A percentile compares a stretch with the other conserved stretches of the same genome.
phyloP scores from a whole-genome alignment of 1,140 invertebrate species.

The Drosophila albomicans region DNA sequence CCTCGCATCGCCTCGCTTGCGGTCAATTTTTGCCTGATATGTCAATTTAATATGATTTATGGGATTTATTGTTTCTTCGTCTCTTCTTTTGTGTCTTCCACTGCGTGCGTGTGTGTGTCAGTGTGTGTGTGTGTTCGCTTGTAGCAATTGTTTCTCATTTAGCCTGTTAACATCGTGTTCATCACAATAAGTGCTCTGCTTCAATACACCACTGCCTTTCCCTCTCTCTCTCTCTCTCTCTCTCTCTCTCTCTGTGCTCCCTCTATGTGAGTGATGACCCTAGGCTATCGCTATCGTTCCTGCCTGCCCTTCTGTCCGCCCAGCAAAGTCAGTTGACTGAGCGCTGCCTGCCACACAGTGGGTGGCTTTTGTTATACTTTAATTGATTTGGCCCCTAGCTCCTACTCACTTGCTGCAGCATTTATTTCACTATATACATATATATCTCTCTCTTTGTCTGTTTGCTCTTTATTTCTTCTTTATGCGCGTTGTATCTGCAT shows the following conservation, averaged over 20 bases:
- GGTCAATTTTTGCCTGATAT: conserved; percentile 81
- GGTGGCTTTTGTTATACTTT: conserved; percentile 73
- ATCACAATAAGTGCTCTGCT: conserved; percentile 79
- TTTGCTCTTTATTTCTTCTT: background rate
- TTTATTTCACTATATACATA: background rate
- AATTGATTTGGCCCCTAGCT: conserved; percentile 69
- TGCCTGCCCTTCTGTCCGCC: conserved; percentile 10
- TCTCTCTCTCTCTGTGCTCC: conserved; percentile 17
- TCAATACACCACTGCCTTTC: conserved; percentile 19
- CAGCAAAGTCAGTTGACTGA: conserved; percentile 66
- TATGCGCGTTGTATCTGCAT: background rate
- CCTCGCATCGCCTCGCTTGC: conserved; percentile 49
- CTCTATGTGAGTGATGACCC: conserved; percentile 72
- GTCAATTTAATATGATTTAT: conserved; percentile 84
- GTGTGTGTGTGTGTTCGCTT: conserved; percentile 58
- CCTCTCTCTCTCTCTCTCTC: conserved; percentile 10
- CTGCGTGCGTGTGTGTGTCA: conserved; percentile 1
- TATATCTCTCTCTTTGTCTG: background rate
- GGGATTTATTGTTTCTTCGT: conserved; percentile 77
- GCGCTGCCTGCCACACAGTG: conserved; percentile 52
- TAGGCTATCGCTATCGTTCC: conserved; percentile 55
- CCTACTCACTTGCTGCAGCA: background rate
- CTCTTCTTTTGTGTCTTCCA: conserved; percentile 24
- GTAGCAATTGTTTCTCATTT: conserved; percentile 82
- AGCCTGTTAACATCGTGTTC: conserved; percentile 82